Base-by-base conservation (phyloP, 2,113 vertebrate genomes). In the Prionailurus bengalensis region DNA sequence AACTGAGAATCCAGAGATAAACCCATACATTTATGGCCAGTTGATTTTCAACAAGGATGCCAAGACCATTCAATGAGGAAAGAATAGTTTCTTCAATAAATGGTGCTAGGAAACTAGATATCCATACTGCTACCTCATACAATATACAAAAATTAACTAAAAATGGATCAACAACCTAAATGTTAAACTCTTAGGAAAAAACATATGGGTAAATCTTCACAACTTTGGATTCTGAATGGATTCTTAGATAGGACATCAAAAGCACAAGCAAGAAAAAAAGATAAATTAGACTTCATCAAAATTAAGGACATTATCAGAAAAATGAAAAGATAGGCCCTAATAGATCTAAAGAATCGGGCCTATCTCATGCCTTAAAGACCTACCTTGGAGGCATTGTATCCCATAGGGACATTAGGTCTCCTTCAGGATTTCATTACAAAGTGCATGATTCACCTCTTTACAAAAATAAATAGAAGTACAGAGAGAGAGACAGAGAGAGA, bases 361-460 rank as follows among this genome's bases (percentile, higher is more conserved):
- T 80, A 33, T 8, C 9, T 31, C 10, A 33, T 13, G 39, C 23
- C 80, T 86, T 86, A n/a, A 4, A 5, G 2, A 96, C 97, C 89
- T 91, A 99, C 99, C 99, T 99, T 99, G 21, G 99, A 99, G 0
- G 99, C 99, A 1, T 99, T 99, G 96, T 99, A 99, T 31, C 99
- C 99, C 0, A 99, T 98, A 0, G 99, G 99, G 29, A 99, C 99
- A 1, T 99, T 99, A 3, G 99, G 99, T 33, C 99, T 99, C 19
- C 99, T 99, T 53, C 99, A 99, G 86, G 99, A 99, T 98, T 99
- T 99, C 99, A 99, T 99, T 95, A 99, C 99, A 25, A 99, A 99
- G 39, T 99, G 99, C 99, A 99, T 99, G 89, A 99, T 99, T 99
- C 99, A 99, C 29, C 99, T 99, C 98, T 99, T 99, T 96, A 99